Base-by-base conservation (phyloP, 2,113 vertebrate genomes). In the Oncorhynchus keta region DNA sequence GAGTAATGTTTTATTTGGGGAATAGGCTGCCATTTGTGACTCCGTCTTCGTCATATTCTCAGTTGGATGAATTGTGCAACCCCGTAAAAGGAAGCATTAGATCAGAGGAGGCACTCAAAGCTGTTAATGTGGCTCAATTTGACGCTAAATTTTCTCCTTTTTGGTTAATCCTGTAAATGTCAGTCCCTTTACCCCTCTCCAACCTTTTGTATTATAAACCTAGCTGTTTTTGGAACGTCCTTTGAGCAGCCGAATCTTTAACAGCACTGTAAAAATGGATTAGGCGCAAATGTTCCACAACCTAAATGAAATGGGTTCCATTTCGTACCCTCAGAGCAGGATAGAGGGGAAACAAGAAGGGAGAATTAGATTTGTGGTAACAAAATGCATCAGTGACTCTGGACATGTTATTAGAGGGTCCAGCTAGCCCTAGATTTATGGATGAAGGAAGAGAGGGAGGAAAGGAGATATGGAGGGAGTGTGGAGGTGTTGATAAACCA, bases 321-420 rank as follows among this genome's bases (percentile, higher is more conserved):
- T 24, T 26, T 18, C 6, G 22, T 30, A 26, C 28, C 30, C 18
- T 28, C 32, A 3, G 24, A 39, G 73, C 28, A 68, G 32, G 30
- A 30, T 22, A 16, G 5, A 5, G 2, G 35, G 64, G 22, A 9
- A 45, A 45, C 39, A 28, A 28, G 14, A 7, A 30, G 24, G 65
- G 18, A 8, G 3, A 62, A 51, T 75, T 30, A 12, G n/a, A 51
- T 28, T 12, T 67, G 59, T 28, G 1, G 18, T 49, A 67, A 51
- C 20, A 12, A 49, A 67, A 65, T 45, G 13, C 32, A 6, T 22
- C n/a, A 13, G 62, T 67, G 45, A 30, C n/a, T 75, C 65, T 4
- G 26, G 49, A 67, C 6, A 49, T 35, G 20, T 11, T 67, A 67
- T 75, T 48, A 67, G 35, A 74, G 59, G 16, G 72, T 70, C 35